Evolutionary conservation across 2,113 vertebrate genomes (phyloP).

Genomic region (Stictonetta naevosa): DNA sequence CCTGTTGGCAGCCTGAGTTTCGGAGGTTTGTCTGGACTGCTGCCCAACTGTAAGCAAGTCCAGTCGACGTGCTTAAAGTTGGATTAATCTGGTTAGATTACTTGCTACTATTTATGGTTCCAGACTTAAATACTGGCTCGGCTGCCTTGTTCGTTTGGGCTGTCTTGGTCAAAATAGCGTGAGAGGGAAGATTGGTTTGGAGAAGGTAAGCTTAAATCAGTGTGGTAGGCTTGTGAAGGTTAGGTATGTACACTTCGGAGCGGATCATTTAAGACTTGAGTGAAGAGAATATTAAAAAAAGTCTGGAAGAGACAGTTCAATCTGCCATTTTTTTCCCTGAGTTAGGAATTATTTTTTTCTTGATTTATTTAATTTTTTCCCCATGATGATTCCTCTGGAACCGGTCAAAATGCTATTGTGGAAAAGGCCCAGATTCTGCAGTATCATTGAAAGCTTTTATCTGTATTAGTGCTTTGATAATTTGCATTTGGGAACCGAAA

Average conservation of each 20-base stretch:
- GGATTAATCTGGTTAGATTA: constrained; percentile 38
- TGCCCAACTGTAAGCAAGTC: constrained; percentile 1
- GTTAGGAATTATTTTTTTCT: neutral
- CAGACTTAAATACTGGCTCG: neutral
- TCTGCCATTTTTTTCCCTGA: neutral
- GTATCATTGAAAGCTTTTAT: neutral
- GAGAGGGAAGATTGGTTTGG: neutral
- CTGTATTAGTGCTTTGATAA: neutral
- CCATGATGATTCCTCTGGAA: neutral
- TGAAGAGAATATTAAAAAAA: neutral
- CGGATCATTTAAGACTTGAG: neutral
- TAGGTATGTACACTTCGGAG: neutral
- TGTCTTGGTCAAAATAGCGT: accelerated
- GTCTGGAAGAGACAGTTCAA: neutral
- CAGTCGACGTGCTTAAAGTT: neutral
- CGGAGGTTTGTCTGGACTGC: neutral
- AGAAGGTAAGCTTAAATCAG: neutral
- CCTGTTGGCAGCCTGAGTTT: neutral
- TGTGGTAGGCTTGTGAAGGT: neutral
- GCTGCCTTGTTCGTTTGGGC: neutral
- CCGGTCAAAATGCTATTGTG: neutral
- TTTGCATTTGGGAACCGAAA: neutral
- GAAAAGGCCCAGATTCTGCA: neutral
- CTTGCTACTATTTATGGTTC: constrained; percentile 42
- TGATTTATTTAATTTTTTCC: neutral